Percentiles rank a stretch among this genome's conserved stretches.
phyloP scores from a whole-genome alignment of 2,113 vertebrate genomes.

The Camelus dromedarius region DNA sequence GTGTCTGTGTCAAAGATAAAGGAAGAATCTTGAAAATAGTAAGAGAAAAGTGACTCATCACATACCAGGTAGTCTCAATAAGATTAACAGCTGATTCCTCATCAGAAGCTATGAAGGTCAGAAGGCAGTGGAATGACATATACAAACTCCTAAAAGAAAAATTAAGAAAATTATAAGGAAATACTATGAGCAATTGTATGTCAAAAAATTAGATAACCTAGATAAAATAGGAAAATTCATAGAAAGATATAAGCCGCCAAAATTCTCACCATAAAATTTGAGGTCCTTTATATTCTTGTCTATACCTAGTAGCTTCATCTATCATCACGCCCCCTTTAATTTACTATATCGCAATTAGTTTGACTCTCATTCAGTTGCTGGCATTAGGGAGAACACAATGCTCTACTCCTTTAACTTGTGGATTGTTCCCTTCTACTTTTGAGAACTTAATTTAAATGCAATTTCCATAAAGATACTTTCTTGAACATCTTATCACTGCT shows the following conservation, averaged over 20 bases:
- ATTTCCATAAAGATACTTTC: background rate
- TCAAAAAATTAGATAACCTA: background rate
- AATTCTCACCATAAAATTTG: background rate
- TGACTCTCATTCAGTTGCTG: background rate
- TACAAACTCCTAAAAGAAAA: background rate
- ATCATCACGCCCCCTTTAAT: background rate
- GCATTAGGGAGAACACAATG: background rate
- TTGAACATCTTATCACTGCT: background rate
- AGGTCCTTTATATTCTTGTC: background rate
- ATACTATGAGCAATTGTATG: background rate
- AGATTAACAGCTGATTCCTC: conserved; percentile 42
- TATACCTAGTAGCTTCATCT: background rate
- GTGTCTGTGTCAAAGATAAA: conserved; percentile 5
- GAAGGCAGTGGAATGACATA: conserved; percentile 12
- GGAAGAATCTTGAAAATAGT: conserved; percentile 21
- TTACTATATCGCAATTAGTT: background rate
- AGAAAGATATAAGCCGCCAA: background rate
- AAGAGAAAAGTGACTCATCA: background rate
- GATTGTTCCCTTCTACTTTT: conserved; percentile 10
- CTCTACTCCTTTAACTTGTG: background rate
- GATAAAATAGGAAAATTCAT: background rate
- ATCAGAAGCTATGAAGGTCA: background rate
- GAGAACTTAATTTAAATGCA: background rate
- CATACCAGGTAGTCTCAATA: background rate
- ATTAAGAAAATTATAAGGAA: background rate